Evolutionary conservation across 2,888 invertebrate genomes (phyloP).

Genomic region (Eupithecia abbreviata): DNA sequence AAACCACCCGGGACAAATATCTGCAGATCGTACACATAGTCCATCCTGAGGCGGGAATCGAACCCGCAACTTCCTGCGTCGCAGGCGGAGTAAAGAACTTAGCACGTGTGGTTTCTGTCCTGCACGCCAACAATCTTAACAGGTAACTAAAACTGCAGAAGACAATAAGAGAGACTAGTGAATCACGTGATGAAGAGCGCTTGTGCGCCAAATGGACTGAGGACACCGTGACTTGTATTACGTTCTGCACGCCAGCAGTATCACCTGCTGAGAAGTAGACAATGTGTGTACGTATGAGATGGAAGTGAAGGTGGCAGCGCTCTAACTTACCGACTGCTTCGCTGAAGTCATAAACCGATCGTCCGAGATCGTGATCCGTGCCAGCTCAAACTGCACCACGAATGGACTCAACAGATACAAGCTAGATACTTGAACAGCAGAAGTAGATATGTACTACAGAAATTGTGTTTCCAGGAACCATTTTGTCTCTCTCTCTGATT

Average conservation of each 20-base stretch:
- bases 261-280: not conserved
- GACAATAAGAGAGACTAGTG: too few species aligned
- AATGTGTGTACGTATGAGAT: not conserved
- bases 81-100: not conserved
- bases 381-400: not conserved
- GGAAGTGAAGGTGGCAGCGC: not conserved
- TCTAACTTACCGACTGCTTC: not conserved
- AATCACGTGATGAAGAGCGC: not conserved
- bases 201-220: not conserved
- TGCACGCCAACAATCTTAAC: not conserved
- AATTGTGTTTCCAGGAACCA: not conserved
- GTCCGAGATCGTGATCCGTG: too few species aligned
- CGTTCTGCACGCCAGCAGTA: not conserved
- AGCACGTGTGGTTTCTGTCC: not conserved
- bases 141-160: not conserved
- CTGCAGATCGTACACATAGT: too few species aligned
- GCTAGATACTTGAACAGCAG: not conserved
- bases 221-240: not conserved
- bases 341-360: not conserved
- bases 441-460: not conserved
- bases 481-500: not conserved
- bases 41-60: too few species aligned
- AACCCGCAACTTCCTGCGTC: too few species aligned
- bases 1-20: too few species aligned
- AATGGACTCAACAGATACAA: not conserved